A percentile compares a stretch with the other conserved stretches of the same genome.
These are phyloP conservation scores for Nasonovia ribisnigri DNA, from an alignment of 2,888 invertebrate species.

Conservation along the genomic window DNA sequence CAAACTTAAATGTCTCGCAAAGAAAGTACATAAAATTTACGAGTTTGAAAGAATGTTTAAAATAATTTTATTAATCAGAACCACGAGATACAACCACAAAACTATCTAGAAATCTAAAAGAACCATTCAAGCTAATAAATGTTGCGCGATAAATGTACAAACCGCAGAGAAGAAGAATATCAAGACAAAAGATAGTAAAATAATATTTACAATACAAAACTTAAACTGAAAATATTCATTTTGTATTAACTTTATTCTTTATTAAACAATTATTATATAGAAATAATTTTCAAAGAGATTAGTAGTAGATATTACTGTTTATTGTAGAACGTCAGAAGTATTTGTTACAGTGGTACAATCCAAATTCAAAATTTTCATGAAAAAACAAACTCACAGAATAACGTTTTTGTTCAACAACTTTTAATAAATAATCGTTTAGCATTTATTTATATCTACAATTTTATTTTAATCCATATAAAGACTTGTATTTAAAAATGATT, in stretches of 20 bases:
- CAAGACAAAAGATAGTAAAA: slow-evolving; percentile 14
- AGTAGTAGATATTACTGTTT: not conserved
- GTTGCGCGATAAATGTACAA: not conserved
- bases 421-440: not conserved
- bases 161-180: not conserved
- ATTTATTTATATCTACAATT: not conserved
- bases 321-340: not conserved
- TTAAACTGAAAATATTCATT: not conserved
- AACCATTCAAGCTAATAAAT: slow-evolving; percentile 19
- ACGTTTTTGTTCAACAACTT: not conserved
- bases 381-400: not conserved
- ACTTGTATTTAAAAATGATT: not conserved
- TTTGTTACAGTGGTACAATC: not conserved
- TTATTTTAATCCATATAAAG: not conserved
- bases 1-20: slow-evolving; percentile 4
- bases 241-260: slow-evolving; percentile 14
- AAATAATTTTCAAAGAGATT: not conserved
- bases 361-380: not conserved
- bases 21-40: not conserved
- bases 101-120: slow-evolving; percentile 24
- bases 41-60: not conserved
- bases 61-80: slow-evolving; percentile 19
- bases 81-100: not conserved
- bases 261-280: not conserved
- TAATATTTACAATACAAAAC: not conserved